These are phyloP conservation scores for Rallus limicola DNA, from an alignment of 2,113 vertebrate species.

Conservation along the genomic window DNA sequence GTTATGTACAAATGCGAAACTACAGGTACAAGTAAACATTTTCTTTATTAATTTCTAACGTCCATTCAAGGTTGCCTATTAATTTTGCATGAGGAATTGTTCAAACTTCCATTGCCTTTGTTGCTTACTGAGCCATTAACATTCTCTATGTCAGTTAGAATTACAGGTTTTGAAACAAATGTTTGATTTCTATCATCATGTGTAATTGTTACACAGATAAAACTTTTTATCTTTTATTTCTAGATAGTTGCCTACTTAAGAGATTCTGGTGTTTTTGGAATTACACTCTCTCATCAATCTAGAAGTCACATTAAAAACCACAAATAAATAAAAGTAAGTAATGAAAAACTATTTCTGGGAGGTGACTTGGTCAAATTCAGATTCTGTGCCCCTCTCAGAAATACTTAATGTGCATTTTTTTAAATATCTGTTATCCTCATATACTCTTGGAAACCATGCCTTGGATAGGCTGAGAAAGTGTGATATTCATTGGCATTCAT, in stretches of 20 bases:
- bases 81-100: neutral
- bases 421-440: neutral
- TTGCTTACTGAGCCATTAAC: neutral
- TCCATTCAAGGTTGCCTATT: neutral
- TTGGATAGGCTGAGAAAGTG: neutral
- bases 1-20: neutral
- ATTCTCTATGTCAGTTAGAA: neutral
- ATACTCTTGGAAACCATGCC: neutral
- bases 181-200: neutral
- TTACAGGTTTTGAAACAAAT: neutral
- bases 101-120: neutral
- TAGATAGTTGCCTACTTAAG: neutral
- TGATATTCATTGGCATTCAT: neutral
- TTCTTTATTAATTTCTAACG: neutral
- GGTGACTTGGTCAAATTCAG: neutral
- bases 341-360: neutral
- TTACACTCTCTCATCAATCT: neutral
- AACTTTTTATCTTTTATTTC: neutral
- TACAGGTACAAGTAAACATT: neutral
- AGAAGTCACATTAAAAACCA: neutral
- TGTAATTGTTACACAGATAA: neutral
- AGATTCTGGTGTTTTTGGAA: neutral
- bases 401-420: neutral
- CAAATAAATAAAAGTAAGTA: neutral
- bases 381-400: neutral